Evolutionary conservation across 2,888 invertebrate genomes (phyloP).

Genomic region (Onchidella celtica): DNA sequence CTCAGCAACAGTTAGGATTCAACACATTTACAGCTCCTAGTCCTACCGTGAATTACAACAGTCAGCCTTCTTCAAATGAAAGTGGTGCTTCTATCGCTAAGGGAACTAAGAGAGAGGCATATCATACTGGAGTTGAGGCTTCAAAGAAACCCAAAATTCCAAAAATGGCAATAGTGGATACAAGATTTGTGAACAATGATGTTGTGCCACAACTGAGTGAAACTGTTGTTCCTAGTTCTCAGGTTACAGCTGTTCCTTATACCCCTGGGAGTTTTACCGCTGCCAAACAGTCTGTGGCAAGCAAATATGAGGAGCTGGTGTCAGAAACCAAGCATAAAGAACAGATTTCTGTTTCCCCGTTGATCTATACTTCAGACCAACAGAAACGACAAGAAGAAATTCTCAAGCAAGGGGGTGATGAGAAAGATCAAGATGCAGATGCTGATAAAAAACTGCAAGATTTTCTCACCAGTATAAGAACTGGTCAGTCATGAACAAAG

Average conservation of each 20-base stretch:
- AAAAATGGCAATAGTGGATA: slow-evolving; percentile 64
- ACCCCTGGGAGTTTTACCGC: slow-evolving; percentile 56
- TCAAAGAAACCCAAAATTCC: slow-evolving; percentile 48
- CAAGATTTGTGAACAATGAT: slow-evolving; percentile 65
- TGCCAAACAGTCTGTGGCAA: slow-evolving; percentile 30
- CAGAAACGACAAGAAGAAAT: background rate
- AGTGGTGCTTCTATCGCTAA: background rate
- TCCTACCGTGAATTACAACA: too few relatives aligned
- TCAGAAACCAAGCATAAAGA: background rate
- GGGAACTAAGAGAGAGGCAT: background rate
- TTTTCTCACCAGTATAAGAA: slow-evolving; percentile 10
- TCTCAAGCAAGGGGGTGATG: background rate
- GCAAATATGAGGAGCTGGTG: slow-evolving; percentile 37
- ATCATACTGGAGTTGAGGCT: background rate
- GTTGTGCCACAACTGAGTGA: slow-evolving; percentile 41
- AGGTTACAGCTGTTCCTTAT: slow-evolving; percentile 49
- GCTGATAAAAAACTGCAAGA: slow-evolving; percentile 23
- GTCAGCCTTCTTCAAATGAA: background rate
- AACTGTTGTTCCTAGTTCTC: background rate
- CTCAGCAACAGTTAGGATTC: background rate
- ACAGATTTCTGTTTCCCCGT: slow-evolving; percentile 35
- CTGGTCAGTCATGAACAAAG: background rate
- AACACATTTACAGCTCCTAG: background rate
- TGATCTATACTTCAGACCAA: slow-evolving; percentile 38
- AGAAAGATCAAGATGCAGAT: background rate